A percentile compares a stretch with the other conserved stretches of the same genome.
These are phyloP conservation scores for Nicator chloris DNA, from an alignment of 2,113 vertebrate species.

Conservation along the genomic window DNA sequence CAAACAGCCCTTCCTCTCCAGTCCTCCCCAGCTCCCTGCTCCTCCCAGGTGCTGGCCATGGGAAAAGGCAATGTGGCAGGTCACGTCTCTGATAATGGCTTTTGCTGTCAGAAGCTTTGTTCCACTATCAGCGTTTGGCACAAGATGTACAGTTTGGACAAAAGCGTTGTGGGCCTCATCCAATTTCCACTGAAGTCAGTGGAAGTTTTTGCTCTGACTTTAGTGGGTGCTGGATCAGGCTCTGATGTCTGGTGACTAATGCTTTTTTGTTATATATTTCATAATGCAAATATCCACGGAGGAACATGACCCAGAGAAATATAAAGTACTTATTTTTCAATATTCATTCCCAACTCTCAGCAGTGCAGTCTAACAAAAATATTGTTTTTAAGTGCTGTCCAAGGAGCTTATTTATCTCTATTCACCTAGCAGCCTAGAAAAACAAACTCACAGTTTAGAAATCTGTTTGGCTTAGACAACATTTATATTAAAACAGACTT, in stretches of 20 bases:
- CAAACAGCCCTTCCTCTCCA: not conserved
- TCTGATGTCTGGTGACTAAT: conserved; percentile 5
- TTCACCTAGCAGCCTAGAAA: conserved; percentile 25
- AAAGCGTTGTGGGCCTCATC: not conserved
- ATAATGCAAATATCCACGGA: not conserved
- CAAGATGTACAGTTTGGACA: not conserved
- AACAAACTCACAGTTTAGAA: conserved; percentile 2
- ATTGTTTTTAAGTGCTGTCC: not conserved
- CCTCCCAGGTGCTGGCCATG: not conserved
- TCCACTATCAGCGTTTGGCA: not conserved
- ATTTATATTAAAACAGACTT: not conserved
- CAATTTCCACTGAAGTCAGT: not conserved
- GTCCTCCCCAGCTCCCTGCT: not conserved
- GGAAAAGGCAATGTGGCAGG: not conserved
- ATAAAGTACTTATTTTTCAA: conserved; percentile 23
- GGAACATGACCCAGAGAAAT: not conserved
- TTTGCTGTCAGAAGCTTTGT: not conserved
- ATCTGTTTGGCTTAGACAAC: not conserved
- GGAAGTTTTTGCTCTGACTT: conserved; percentile 11
- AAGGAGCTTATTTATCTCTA: conserved; percentile 16
- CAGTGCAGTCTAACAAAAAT: conserved; percentile 6
- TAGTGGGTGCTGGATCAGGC: not conserved
- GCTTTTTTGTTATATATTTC: not conserved
- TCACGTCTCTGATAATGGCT: not conserved
- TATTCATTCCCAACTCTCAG: not conserved